Evolutionary conservation across 2,797 vertebrate species (phyloP), one percentile per base, ranked within the genome.

Genomic region (Clarias pachynema): DNA sequence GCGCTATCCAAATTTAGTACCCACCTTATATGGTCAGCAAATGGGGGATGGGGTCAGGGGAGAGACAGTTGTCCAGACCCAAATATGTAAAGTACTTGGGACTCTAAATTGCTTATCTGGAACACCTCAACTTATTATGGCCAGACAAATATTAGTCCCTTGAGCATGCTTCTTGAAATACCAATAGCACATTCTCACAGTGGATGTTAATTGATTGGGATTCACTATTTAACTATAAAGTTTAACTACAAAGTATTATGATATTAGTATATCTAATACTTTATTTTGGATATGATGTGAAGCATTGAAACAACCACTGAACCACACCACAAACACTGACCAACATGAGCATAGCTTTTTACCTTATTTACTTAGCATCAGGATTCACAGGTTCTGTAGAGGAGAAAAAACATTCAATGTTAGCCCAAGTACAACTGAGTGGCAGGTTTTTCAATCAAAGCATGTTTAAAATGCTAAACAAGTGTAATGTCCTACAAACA

Each of bases 331-430:
- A 65, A 53, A 79, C 81, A 91, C 93, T 94, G 80, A 95, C 94
- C 94, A 94, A 89, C 85, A 89, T 89, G 84, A 83, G 81, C 86
- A 89, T 86, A 60, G 80, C 79, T 86, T 84, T 90, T 86, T 53
- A 84, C 60, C 69, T 89, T 94, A 95, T 94, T 95, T 93, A 53
- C 93, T 94, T 94, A 26, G 92, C 92, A 6, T 95, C 94, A 81
- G 90, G 77, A 84, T 53, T 49, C 10, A 40, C 60, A 0, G 91
- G 49, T 85, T 95, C 95, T 96, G 93, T 93, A 60, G 0, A 74
- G 69, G 69, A 77, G n/a, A 86, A 14, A 91, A 88, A 63, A 86
- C 20, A 72, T 62, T 78, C 62, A 12, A 70, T n/a, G 15, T 83
- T 62, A 83, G 26, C 6, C 68, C 74, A 73, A 44, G 68, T 68